phyloP scores from a whole-genome alignment of 2,797 vertebrate species.

The Sebastes variabilis region DNA sequence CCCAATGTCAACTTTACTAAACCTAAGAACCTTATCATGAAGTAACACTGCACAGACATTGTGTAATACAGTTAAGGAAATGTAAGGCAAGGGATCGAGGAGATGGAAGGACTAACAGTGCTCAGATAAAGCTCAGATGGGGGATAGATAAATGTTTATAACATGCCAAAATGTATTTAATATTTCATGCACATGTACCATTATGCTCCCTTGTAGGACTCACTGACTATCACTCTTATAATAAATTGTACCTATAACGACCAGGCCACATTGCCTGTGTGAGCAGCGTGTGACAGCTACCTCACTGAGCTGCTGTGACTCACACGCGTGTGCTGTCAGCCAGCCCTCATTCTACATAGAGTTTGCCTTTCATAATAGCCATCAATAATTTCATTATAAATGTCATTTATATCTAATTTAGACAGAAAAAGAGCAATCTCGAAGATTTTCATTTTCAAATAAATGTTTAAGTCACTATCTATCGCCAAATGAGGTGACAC shows the following conservation, averaged over 20 bases:
- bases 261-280: background rate
- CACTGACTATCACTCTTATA: background rate
- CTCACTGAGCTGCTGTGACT: background rate
- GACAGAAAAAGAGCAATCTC: no score
- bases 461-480: no score
- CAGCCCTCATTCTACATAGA: no score
- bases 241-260: background rate
- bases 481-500: no score
- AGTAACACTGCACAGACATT: background rate
- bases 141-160: slow-evolving; percentile 6
- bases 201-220: background rate
- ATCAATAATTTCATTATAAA: no score
- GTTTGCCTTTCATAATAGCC: no score
- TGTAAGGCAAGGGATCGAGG: background rate
- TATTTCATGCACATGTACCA: background rate
- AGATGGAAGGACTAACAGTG: slow-evolving; percentile 2
- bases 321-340: background rate
- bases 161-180: background rate
- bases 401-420: no score
- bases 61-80: background rate
- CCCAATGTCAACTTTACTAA: slow-evolving; percentile 2
- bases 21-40: slow-evolving; percentile 2
- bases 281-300: background rate
- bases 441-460: no score
- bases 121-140: slow-evolving; percentile 2